Conservation (phyloP, 2,888 invertebrate species). For the Seladonia tumulorum region DNA sequence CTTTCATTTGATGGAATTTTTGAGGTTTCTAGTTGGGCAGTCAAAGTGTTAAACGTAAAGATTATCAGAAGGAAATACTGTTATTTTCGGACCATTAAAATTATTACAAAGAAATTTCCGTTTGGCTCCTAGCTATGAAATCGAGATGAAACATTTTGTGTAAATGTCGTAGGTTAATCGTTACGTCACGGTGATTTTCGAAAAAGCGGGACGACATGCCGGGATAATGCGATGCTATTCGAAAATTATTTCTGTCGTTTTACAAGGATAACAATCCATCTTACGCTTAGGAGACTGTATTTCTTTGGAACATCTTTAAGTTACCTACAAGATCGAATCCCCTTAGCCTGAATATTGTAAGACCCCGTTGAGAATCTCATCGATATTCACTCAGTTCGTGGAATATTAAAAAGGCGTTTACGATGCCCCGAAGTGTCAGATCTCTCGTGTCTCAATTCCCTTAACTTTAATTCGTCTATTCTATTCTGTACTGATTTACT, state of each 20-base stretch:
- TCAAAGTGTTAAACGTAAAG: no score
- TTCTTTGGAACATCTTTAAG: constrained; percentile 58
- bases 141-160: neutral
- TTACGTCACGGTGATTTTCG: neutral
- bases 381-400: constrained; percentile 67
- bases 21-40: no score
- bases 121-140: neutral
- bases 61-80: no score
- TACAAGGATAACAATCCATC: constrained; percentile 46
- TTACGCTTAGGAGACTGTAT: constrained; percentile 52
- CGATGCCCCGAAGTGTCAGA: constrained; percentile 42
- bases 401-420: constrained; percentile 64
- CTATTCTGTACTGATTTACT: neutral
- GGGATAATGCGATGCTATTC: constrained; percentile 8
- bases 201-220: neutral
- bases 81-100: no score
- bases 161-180: neutral
- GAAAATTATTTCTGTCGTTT: constrained; percentile 38
- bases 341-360: constrained; percentile 70
- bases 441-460: constrained; percentile 40
- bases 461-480: constrained; percentile 24
- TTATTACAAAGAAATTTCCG: no score
- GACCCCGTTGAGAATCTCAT: constrained; percentile 53
- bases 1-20: no score
- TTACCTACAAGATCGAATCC: constrained; percentile 64